A percentile compares a stretch with the other conserved stretches of the same genome.
phyloP scores from a whole-genome alignment of 2,113 vertebrate genomes.

The Phrynosoma platyrhinos region DNA sequence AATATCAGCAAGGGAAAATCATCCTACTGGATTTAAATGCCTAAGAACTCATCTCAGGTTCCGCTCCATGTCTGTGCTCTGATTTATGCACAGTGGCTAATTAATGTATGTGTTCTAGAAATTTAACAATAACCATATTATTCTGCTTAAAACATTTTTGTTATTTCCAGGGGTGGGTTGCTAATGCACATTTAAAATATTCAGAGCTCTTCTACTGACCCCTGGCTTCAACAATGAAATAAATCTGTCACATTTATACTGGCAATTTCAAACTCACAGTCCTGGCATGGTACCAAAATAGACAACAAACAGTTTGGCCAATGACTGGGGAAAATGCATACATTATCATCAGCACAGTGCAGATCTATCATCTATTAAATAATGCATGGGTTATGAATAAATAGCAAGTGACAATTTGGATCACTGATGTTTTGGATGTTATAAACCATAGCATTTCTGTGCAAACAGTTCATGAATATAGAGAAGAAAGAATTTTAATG shows the following conservation, averaged over 20 bases:
- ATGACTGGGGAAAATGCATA: background rate
- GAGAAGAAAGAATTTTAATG: conserved; percentile 24
- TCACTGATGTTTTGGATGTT: conserved; percentile 5
- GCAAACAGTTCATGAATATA: conserved; percentile 17
- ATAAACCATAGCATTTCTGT: background rate
- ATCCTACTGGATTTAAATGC: background rate
- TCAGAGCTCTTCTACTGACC: conserved; percentile 31
- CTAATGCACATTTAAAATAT: background rate
- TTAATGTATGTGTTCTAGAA: background rate
- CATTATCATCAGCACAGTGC: background rate
- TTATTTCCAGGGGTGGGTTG: background rate
- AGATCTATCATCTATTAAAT: conserved; percentile 28
- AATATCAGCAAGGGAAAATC: background rate
- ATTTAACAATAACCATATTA: conserved; percentile 1
- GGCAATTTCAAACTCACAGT: background rate
- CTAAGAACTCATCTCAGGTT: background rate
- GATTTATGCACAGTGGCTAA: background rate
- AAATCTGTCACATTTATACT: conserved; percentile 9
- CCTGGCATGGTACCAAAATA: background rate
- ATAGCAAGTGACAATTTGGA: conserved; percentile 25
- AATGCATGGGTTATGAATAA: conserved; percentile 11
- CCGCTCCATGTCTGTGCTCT: background rate
- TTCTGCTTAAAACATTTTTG: conserved; percentile 38
- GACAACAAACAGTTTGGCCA: background rate
- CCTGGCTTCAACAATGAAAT: conserved; percentile 28